phyloP scores from a whole-genome alignment of 30 jellyfish, hydroid and myxozoan species.

The Haliclystus octoradiatus region DNA sequence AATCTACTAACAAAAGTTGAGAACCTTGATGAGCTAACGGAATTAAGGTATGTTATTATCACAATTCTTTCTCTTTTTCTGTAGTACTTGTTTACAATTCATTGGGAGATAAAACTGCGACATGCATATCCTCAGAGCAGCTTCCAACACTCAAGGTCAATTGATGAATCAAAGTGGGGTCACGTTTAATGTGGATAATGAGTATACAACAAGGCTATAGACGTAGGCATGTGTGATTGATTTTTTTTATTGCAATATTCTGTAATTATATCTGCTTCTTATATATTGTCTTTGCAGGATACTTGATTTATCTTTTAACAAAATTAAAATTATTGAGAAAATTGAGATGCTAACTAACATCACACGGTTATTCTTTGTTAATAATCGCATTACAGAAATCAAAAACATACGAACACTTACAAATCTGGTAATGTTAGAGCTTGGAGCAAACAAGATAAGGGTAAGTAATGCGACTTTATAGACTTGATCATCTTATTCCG shows the following conservation, averaged over 20 bases:
- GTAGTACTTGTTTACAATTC: neutral
- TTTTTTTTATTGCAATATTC: too few species aligned
- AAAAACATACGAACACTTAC: constrained; percentile 48
- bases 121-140: neutral
- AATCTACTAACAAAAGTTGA: constrained; percentile 69
- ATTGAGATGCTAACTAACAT: constrained; percentile 45
- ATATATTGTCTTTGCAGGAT: constrained; percentile 20
- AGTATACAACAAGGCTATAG: too few species aligned
- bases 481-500: too few species aligned
- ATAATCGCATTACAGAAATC: constrained; percentile 55
- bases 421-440: constrained; percentile 78
- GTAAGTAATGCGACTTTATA: constrained; percentile 28
- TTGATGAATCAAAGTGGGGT: neutral
- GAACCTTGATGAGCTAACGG: constrained; percentile 42
- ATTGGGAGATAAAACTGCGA: neutral
- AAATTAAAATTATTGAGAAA: constrained; percentile 52
- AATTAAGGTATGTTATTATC: constrained; percentile 76
- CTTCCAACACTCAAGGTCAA: neutral
- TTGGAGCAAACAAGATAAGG: constrained; percentile 83
- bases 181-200: too few species aligned
- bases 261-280: too few species aligned
- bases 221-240: too few species aligned
- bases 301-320: constrained; percentile 76
- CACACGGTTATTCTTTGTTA: constrained; percentile 39
- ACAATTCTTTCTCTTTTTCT: neutral